Conservation (phyloP, 1,140 invertebrate species). For the Leguminivora glycinivorella region DNA sequence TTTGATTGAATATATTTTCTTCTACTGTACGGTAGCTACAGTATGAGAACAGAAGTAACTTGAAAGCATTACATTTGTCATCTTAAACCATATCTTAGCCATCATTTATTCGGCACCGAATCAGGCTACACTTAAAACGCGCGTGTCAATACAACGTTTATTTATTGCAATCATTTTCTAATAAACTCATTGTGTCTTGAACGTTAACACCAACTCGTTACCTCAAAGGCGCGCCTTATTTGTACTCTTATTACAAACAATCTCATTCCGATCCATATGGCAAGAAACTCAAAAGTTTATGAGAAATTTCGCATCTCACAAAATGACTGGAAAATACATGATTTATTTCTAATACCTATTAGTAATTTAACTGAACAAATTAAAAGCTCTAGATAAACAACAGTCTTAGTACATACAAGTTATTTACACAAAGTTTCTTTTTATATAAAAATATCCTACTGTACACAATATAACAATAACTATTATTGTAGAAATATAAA, state of each 20-base stretch:
- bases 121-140: not conserved
- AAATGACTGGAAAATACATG: slow-evolving; percentile 76
- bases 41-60: too few species aligned
- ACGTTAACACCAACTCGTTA: too few species aligned
- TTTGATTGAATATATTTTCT: too few species aligned
- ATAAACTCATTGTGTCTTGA: too few species aligned
- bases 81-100: too few species aligned
- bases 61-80: too few species aligned
- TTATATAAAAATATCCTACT: slow-evolving; percentile 75
- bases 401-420: slow-evolving; percentile 76
- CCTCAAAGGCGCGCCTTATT: not conserved
- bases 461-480: slow-evolving; percentile 69
- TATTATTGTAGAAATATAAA: slow-evolving; percentile 74
- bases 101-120: too few species aligned
- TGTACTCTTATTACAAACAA: slow-evolving; percentile 19
- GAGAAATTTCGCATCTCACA: slow-evolving; percentile 34
- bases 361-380: slow-evolving; percentile 71
- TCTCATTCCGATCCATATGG: slow-evolving; percentile 37
- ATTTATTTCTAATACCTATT: slow-evolving; percentile 56
- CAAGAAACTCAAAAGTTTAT: slow-evolving; percentile 40
- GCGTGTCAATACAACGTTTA: not conserved
- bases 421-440: slow-evolving; percentile 76
- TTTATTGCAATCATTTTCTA: not conserved
- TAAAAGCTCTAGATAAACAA: slow-evolving; percentile 77
- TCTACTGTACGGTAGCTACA: too few species aligned